Base-by-base conservation (phyloP, 2,888 invertebrate species). In the Leptinotarsa juncta region DNA sequence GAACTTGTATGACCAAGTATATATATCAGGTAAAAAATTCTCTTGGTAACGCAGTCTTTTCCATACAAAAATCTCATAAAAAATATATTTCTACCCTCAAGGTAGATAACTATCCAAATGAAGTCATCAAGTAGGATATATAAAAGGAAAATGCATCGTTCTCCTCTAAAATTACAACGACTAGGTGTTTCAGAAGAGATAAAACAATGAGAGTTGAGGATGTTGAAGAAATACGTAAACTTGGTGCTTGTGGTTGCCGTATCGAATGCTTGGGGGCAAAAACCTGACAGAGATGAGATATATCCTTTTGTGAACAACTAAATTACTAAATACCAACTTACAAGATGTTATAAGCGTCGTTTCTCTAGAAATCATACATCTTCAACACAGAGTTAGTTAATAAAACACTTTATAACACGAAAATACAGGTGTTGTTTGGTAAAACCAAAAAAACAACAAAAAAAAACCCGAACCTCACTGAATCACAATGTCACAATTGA, bases 371-470 rank as follows among this genome's bases (percentile, higher is more conserved):
- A 62, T 62, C n/a, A 62, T 42, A 42, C 62, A 62, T 62, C 26
- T 42, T 62, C 42, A 7, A 32, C 26, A 32, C 42, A 42, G 42
- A 42, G 26, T 62, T 62, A 15, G 26, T 32, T 12, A 62, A 26
- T 5, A 42, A 42, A 42, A 26, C 62, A 62, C 62, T 62, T n/a
- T 10, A 42, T n/a, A 62, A 62, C 62, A n/a, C 62, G 42, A 62
- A 10, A 62, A 42, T n/a, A 32, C 20, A 32, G 7, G n/a, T 32
- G 5, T 5, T 18, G 62, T 62, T 62, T 62, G 32, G 26, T 42
- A n/a, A n/a, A 62, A 62, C n/a, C 62, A 62, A 62, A 62, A 62
- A 62, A 62, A 62, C 62, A 32, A 62, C 26, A 62, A 62, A n/a
- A 62, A 62, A 62, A 42, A 42, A 23, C 60, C 16, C n/a, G 62